Base-by-base conservation (phyloP, 2,797 vertebrate species). In the Octomys mimax region DNA sequence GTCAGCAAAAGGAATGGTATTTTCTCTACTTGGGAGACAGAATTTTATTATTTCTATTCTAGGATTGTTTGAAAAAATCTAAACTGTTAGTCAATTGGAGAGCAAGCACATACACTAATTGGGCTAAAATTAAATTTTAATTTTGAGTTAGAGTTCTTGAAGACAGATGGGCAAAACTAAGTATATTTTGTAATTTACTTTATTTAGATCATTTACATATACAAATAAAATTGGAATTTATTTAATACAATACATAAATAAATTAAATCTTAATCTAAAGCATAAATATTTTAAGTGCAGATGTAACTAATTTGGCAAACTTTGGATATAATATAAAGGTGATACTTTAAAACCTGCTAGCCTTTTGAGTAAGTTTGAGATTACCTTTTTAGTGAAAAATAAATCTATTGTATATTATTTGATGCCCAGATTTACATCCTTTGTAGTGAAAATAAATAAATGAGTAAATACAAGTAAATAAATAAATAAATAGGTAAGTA, bases 51-150 rank as follows among this genome's bases (percentile, higher is more conserved):
- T 94, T 95, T 93, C 66, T 84, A 70, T 70, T 87, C 39, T 71
- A 84, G 8, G 49, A 71, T 13, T 81, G 21, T 54, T 18, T 28
- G 66, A 84, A 75, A 75, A 31, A n/a, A 61, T 36, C 57, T 82
- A 22, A 93, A 66, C 10, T 73, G 5, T 61, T 78, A 28, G 5
- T 81, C 39, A 79, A 33, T 86, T 42, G 21, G 2, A 24, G 36
- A 18, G 62, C 8, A 80, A 12, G 14, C 87, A n/a, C 77, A 89
- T 87, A 88, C 68, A 70, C 31, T 68, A 94, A 82, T 64, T 82
- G 61, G 36, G 49, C 64, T 19, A 95, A 86, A 95, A 82, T n/a
- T 80, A 79, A 57, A 80, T 73, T 75, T 79, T 85, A 26, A 92
- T 85, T 73, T 42, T 94, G 16, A 31, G 10, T 14, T n/a, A 92